Conservation (phyloP, 2,888 invertebrate genomes). For the Meloe dianella region DNA sequence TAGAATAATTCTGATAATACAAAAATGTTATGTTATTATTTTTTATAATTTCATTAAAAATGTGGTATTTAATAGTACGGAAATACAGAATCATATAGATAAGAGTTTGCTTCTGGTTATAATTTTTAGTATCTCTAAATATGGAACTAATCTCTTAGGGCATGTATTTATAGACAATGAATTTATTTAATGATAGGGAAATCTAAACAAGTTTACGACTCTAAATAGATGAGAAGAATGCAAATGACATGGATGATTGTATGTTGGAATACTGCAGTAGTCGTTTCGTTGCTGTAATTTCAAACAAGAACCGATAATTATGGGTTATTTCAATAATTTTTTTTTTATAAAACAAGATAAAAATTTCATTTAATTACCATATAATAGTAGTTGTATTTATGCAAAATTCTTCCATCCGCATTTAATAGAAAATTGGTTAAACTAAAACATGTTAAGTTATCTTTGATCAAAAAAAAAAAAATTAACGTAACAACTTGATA, state of each 20-base stretch:
- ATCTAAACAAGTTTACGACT: constrained; percentile 16
- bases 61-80: neutral
- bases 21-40: too few species aligned
- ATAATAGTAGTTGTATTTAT: neutral
- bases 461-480: neutral
- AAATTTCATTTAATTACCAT: neutral
- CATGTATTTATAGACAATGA: constrained; percentile 15
- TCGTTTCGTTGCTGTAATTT: neutral
- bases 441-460: neutral
- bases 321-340: neutral
- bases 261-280: constrained; percentile 7
- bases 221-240: constrained; percentile 16
- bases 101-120: constrained; percentile 3
- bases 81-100: neutral
- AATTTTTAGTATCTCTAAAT: neutral
- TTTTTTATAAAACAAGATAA: neutral
- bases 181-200: constrained; percentile 15
- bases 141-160: constrained; percentile 5
- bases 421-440: neutral
- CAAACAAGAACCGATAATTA: constrained; percentile 12
- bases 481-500: neutral
- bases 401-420: neutral
- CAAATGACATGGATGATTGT: constrained; percentile 14
- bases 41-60: neutral
- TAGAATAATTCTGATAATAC: neutral